Evolutionary conservation across 2,888 invertebrate genomes (phyloP).

Genomic region (Eristalis pertinax): DNA sequence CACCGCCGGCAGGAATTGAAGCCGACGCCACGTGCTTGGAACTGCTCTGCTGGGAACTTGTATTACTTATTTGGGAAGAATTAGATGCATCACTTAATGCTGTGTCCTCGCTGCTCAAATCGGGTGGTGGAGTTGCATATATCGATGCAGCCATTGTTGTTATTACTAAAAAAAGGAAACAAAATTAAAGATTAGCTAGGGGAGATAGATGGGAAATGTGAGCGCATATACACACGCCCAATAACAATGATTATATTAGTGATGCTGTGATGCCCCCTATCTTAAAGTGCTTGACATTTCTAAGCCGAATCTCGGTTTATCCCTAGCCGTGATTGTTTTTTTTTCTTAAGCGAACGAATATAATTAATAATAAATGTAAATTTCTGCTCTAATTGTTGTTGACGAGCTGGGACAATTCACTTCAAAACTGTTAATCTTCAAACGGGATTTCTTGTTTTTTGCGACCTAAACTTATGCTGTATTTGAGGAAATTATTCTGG

Average conservation of each 20-base stretch:
- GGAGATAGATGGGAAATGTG: not conserved
- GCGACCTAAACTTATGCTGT: no score
- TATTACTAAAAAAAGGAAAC: constrained; percentile 76
- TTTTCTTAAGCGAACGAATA: not conserved
- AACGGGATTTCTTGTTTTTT: no score
- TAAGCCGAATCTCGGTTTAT: not conserved
- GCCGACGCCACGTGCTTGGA: constrained; percentile 73
- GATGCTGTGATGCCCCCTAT: constrained; percentile 24
- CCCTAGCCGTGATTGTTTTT: not conserved
- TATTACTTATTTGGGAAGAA: constrained; percentile 79
- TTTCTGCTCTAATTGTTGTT: not conserved
- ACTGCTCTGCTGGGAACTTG: constrained; percentile 74
- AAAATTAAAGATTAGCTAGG: constrained; percentile 9
- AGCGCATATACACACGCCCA: not conserved
- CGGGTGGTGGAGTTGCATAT: constrained; percentile 82
- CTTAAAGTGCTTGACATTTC: not conserved
- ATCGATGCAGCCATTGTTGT: constrained; percentile 82
- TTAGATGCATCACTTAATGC: constrained; percentile 82
- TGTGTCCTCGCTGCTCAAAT: constrained; percentile 82
- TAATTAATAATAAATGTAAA: not conserved
- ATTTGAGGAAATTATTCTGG: no score
- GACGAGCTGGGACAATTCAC: not conserved
- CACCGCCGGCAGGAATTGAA: constrained; percentile 11
- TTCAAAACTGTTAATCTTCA: not conserved
- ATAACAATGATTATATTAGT: constrained; percentile 28